phyloP scores from a whole-genome alignment of 2,888 invertebrate species.

The Andrena fulva region DNA sequence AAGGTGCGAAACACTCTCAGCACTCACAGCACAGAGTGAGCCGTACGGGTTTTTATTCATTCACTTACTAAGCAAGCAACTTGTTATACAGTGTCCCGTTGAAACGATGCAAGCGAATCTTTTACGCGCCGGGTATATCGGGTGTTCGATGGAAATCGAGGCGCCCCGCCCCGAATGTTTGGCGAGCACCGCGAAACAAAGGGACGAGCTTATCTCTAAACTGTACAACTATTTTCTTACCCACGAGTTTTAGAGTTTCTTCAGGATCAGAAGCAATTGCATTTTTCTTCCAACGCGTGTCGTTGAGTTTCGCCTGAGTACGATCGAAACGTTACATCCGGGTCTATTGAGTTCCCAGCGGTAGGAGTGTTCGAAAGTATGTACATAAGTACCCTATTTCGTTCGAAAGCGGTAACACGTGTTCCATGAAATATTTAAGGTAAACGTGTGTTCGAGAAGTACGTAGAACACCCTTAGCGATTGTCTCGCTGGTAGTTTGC shows the following conservation, averaged over 20 bases:
- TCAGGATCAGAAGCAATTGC: not conserved
- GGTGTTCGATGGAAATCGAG: conserved; percentile 64
- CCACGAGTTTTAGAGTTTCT: not conserved
- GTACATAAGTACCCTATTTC: too few relatives aligned
- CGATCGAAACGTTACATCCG: not conserved
- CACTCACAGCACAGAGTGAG: conserved; percentile 81
- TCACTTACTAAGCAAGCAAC: conserved; percentile 84
- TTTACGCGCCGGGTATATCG: conserved; percentile 54
- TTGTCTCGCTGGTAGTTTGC: conserved; percentile 4
- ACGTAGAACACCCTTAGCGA: conserved; percentile 12
- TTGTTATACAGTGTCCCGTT: conserved; percentile 71
- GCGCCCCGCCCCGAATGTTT: conserved; percentile 21
- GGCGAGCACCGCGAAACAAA: not conserved
- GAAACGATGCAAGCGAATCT: conserved; percentile 65
- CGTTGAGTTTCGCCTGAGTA: not conserved
- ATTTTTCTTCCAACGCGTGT: not conserved
- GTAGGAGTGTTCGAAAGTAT: not conserved
- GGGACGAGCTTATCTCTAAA: not conserved
- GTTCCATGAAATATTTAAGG: conserved; percentile 15
- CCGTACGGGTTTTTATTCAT: conserved; percentile 84
- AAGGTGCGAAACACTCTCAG: conserved; percentile 87
- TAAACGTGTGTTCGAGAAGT: conserved; percentile 13
- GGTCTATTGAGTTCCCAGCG: not conserved
- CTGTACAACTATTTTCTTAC: not conserved
- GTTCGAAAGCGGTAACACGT: not conserved